phyloP scores from a whole-genome alignment of 2,113 vertebrate species.

The Oncorhynchus gorbuscha region DNA sequence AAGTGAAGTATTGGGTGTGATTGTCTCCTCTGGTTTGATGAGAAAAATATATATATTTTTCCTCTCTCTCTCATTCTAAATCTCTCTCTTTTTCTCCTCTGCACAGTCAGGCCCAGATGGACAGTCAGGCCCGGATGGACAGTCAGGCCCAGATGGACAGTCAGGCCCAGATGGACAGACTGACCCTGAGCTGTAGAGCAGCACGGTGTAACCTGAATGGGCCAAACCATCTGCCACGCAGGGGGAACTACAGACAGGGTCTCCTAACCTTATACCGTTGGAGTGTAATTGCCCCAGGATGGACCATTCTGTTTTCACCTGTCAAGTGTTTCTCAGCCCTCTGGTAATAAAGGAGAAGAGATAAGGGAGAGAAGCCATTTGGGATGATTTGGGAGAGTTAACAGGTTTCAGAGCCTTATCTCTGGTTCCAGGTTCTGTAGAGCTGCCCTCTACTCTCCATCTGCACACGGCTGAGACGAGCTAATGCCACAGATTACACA shows the following conservation, averaged over 20 bases:
- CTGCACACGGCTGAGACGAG: slow-evolving; percentile 2
- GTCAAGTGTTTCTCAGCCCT: slow-evolving; percentile 48
- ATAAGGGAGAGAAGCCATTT: slow-evolving; percentile 48
- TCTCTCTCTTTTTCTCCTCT: not conserved
- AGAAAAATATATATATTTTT: not conserved
- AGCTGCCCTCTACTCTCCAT: slow-evolving; percentile 36
- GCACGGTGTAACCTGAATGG: not conserved
- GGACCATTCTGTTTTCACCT: slow-evolving; percentile 24
- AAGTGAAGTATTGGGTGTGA: too few species aligned
- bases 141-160: too few species aligned
- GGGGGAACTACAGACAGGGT: not conserved
- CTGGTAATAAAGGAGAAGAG: slow-evolving; percentile 44
- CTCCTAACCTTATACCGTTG: not conserved
- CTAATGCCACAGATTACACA: slow-evolving; percentile 57
- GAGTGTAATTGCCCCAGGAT: slow-evolving; percentile 16
- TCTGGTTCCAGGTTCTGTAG: not conserved
- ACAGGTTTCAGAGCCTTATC: too few species aligned
- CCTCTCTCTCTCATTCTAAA: not conserved
- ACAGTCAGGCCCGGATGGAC: too few species aligned
- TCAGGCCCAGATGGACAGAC: slow-evolving; percentile 1
- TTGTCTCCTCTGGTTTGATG: too few species aligned
- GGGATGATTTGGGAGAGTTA: slow-evolving; percentile 6
- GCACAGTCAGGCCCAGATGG: not conserved
- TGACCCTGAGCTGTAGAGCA: slow-evolving; percentile 4
- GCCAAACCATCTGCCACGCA: not conserved